Evolutionary conservation across 2,113 vertebrate genomes (phyloP).

Genomic region (Corythoichthys intestinalis): DNA sequence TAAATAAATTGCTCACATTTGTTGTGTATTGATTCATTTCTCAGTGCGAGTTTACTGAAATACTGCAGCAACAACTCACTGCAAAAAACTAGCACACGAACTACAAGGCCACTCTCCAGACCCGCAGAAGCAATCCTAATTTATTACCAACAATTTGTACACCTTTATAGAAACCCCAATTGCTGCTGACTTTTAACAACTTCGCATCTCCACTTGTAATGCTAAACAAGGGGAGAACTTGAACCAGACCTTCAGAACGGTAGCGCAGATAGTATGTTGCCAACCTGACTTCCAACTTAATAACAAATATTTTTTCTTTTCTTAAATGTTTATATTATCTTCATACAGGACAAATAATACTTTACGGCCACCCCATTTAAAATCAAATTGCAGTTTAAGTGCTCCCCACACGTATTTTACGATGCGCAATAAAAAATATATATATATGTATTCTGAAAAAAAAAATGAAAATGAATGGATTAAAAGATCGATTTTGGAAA

Average conservation of each 20-base stretch:
- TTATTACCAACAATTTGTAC: background rate
- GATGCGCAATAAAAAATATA: too few relatives aligned
- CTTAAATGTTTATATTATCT: too few relatives aligned
- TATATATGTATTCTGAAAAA: too few relatives aligned
- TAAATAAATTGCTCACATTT: conserved; percentile 52
- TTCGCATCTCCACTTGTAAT: background rate
- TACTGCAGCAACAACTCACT: conserved; percentile 40
- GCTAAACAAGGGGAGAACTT: background rate
- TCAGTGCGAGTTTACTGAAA: conserved; percentile 64
- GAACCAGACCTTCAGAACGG: background rate
- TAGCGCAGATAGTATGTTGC: too few relatives aligned
- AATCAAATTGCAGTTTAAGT: too few relatives aligned
- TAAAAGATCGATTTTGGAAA: too few relatives aligned
- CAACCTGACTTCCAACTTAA: too few relatives aligned
- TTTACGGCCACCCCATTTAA: too few relatives aligned
- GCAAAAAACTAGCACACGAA: background rate
- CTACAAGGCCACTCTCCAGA: background rate
- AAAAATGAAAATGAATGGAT: too few relatives aligned
- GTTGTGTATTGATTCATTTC: conserved; percentile 63
- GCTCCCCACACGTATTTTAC: too few relatives aligned
- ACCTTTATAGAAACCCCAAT: background rate
- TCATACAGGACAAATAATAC: too few relatives aligned
- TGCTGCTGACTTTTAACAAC: background rate
- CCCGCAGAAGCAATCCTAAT: background rate
- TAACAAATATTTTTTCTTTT: background rate